Conservation (phyloP, 2,113 vertebrate species). For the Psilopogon haemacephalus region DNA sequence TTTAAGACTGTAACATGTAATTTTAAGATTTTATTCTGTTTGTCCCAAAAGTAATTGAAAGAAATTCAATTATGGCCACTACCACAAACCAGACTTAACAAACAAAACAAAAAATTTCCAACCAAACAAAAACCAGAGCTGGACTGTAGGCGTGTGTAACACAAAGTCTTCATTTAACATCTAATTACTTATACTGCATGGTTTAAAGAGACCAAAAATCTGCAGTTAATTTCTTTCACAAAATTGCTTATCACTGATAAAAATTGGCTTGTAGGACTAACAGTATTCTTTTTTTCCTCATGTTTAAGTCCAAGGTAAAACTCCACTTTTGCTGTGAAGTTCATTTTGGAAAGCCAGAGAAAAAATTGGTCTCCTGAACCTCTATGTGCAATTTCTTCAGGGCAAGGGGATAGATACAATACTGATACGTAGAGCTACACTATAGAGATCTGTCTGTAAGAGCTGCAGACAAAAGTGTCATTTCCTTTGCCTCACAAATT, state of each 20-base stretch:
- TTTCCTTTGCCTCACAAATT: neutral
- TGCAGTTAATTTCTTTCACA: neutral
- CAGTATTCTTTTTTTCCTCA: neutral
- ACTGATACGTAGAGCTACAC: neutral
- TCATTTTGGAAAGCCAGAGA: neutral
- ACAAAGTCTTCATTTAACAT: slow-evolving; percentile 8
- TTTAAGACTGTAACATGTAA: slow-evolving; percentile 20
- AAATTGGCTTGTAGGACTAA: neutral
- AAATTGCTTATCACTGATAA: neutral
- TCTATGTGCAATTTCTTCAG: neutral
- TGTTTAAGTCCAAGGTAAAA: neutral
- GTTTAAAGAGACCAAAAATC: neutral
- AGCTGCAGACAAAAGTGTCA: neutral
- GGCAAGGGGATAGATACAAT: neutral
- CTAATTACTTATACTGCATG: neutral
- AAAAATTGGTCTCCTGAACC: neutral
- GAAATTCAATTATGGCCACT: neutral
- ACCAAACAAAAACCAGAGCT: no score
- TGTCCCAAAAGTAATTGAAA: neutral
- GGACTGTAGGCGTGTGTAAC: neutral
- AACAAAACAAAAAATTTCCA: neutral
- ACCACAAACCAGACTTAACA: neutral
- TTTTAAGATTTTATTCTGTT: neutral
- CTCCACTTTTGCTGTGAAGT: neutral
- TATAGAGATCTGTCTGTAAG: neutral